Base-by-base conservation (phyloP, 2,888 invertebrate genomes). In the Hyalella azteca region DNA sequence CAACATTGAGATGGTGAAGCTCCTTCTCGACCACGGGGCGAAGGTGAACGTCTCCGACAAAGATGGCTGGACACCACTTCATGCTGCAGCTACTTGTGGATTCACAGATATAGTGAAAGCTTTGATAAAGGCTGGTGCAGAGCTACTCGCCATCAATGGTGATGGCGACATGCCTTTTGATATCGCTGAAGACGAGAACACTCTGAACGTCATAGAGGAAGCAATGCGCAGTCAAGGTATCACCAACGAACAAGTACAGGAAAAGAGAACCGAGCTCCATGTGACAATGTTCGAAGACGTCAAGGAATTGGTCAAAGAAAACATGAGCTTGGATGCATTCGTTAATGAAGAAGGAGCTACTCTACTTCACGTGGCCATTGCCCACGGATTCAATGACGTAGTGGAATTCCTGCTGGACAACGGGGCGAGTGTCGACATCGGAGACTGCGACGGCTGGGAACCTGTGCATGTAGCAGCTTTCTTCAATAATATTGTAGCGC, bases 41-140 rank as follows among this genome's bases (percentile, higher is more conserved):
- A 73, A 81, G 11, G 84, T 84, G 15, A 82, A 84, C 41, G 77
- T 80, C 5, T 73, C 59, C 40, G 84, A 84, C 66, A 54, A 29
- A 26, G 84, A 84, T 60, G 48, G 79, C n/a, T 84, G 84, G 84
- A 84, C 84, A 29, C 84, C 84, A 45, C 49, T 84, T 9, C 84
- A 84, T 60, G 82, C 82, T 15, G 84, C 84, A 29, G 82, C 84
- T 19, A 84, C 84, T n/a, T 84, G 84, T 36, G 84, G 82, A 29
- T 81, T 82, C 41, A 79, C 79, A 4, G 78, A 81, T 45, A 75
- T 84, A 15, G 84, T 81, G 40, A 78, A 73, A 29, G 15, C 13
- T 39, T 79, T 84, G 26, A 48, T 84, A 7, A 66, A 75, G 48
- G 79, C 78, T 29, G 84, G 84, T 7, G 84, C 84, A 54, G 66